Conservation (phyloP, 2,113 vertebrate genomes). For the Haemorhous mexicanus region DNA sequence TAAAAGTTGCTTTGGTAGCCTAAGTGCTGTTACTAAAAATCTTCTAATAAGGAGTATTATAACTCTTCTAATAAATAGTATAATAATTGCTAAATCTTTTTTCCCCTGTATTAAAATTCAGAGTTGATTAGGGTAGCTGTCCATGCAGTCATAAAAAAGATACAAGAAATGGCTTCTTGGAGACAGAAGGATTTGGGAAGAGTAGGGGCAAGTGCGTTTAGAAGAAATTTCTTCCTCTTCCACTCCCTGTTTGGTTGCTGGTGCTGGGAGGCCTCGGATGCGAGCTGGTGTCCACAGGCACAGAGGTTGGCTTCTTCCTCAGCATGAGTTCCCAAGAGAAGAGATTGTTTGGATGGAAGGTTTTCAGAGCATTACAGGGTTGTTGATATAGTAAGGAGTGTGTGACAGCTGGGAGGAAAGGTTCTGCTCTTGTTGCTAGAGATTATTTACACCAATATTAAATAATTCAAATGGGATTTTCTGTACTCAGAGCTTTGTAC, state of each 20-base stretch:
- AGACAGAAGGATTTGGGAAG: not conserved
- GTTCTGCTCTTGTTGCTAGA: conserved; percentile 27
- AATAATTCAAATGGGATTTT: conserved; percentile 60
- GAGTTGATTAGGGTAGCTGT: not conserved
- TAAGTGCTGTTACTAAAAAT: not conserved
- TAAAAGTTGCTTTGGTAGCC: not conserved
- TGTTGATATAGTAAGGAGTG: conserved; percentile 28
- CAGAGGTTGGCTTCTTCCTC: not conserved
- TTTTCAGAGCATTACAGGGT: not conserved
- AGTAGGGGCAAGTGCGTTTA: not conserved
- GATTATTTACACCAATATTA: conserved; percentile 56
- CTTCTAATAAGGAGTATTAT: not conserved
- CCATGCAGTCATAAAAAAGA: not conserved
- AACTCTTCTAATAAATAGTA: not conserved
- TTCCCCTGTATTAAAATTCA: not conserved
- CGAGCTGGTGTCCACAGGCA: accelerated
- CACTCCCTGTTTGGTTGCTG: accelerated
- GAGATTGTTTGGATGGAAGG: conserved; percentile 11
- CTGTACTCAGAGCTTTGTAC: not conserved
- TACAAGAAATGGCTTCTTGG: not conserved
- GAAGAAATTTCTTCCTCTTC: not conserved
- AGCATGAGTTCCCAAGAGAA: not conserved
- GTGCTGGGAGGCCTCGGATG: not conserved
- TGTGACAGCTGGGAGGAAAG: conserved; percentile 39
- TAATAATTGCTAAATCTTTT: not conserved